A percentile compares a stretch with the other conserved stretches of the same genome.
phyloP scores from a whole-genome alignment of 2,797 vertebrate genomes.

The Phoebastria nigripes region DNA sequence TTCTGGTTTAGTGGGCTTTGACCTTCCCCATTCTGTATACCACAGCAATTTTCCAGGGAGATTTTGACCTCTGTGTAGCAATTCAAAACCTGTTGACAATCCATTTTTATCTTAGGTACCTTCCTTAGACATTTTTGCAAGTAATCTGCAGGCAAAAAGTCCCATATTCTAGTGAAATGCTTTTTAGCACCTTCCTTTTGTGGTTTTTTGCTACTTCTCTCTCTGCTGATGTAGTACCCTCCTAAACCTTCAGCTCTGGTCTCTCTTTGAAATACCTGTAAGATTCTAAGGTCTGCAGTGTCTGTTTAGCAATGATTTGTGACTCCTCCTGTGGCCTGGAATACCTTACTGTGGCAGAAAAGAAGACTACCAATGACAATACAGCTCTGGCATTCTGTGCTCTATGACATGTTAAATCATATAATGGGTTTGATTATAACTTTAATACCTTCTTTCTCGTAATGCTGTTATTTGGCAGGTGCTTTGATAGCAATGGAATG shows the following conservation, averaged over 20 bases:
- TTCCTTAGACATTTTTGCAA: neutral
- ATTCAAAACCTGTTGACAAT: neutral
- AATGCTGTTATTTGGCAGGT: neutral
- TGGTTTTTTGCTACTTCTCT: neutral
- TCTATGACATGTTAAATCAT: neutral
- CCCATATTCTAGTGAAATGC: neutral
- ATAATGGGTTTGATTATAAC: neutral
- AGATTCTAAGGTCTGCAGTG: neutral
- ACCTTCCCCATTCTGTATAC: neutral
- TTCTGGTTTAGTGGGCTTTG: neutral
- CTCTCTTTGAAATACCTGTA: neutral
- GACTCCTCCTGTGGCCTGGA: neutral
- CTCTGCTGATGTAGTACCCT: neutral
- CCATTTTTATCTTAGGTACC: neutral
- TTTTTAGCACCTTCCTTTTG: neutral
- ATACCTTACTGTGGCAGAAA: neutral
- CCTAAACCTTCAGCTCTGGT: neutral
- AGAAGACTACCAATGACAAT: neutral
- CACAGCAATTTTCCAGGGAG: neutral
- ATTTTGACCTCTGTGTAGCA: neutral
- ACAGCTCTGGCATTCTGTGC: neutral
- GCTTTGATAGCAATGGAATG: neutral
- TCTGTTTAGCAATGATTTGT: neutral
- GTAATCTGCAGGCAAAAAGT: neutral
- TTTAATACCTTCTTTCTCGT: neutral